Evolutionary conservation across 2,113 vertebrate genomes (phyloP), one percentile per base, ranked within the genome.

Genomic region (Hippolais icterina): DNA sequence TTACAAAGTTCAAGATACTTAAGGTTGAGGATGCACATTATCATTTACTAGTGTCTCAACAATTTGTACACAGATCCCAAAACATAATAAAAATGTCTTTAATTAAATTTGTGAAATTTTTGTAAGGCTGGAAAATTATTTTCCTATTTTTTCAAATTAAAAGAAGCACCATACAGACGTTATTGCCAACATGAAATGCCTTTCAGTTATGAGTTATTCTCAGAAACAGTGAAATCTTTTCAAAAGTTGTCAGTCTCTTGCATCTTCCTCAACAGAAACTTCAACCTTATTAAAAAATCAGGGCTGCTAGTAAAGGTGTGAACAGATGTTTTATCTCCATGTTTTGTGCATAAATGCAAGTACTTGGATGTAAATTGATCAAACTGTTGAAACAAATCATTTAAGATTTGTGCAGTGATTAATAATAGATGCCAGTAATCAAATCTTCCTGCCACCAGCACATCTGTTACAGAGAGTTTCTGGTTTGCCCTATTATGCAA

Each of bases 381-480:
- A 98, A 97, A 97, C 93, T 94, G 96, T 97, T 97, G 97, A 98
- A 98, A 98, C 96, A 98, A 98, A 98, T 98, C 97, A 98, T 98
- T 98, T 98, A 98, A 98, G 97, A 98, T 98, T 98, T 98, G 97
- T 97, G 96, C 94, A 97, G 97, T 98, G 98, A 98, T 98, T 98
- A 98, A 98, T 98, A 98, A 98, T 95, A 97, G 96, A 97, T 97
- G 97, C 95, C 94, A 97, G 97, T 98, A 98, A 98, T 98, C 98
- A 98, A 98, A 98, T 98, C 94, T 98, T 89, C 96, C 96, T 96
- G 96, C 97, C 97, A 98, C 97, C 90, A 97, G 85, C 98, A 97
- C 98, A 98, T 98, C 98, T 98, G 98, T 98, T 98, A 97, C 94
- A 89, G 93, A 97, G 96, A 97, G 86, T 96, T 97, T 97, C 94